Evolutionary conservation across 2,113 vertebrate genomes (phyloP).

Genomic region (Clarias magur): DNA sequence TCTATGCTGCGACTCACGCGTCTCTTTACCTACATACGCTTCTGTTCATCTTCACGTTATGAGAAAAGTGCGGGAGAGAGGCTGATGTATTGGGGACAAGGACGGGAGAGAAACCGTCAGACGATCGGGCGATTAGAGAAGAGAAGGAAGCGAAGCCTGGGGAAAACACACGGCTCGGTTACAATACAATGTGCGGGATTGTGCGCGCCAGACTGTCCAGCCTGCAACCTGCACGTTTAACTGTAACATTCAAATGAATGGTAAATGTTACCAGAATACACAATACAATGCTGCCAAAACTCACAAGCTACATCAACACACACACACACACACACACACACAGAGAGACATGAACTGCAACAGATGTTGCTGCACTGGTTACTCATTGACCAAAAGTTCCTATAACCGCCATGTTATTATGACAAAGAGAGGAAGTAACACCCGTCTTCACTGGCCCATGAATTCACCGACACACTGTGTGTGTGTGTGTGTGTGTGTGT

Average conservation of each 20-base stretch:
- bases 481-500: constrained; percentile 31
- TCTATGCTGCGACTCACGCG: not conserved
- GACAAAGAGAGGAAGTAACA: constrained; percentile 58
- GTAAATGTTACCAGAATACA: constrained; percentile 15
- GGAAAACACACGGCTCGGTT: not conserved
- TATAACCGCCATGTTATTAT: constrained; percentile 31
- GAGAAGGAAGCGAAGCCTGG: not conserved
- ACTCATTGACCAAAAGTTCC: constrained; percentile 49
- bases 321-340: not conserved
- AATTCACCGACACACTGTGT: constrained; percentile 16
- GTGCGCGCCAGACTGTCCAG: not conserved
- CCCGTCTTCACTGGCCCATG: constrained; percentile 39
- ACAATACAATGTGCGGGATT: not conserved
- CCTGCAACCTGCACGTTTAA: constrained; percentile 5
- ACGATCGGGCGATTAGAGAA: not conserved
- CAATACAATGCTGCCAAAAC: not conserved
- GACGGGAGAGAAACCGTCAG: not conserved
- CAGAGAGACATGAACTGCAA: not conserved
- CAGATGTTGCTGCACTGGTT: constrained; percentile 25
- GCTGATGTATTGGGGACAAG: not conserved
- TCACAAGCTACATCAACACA: constrained; percentile 27
- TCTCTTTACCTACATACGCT: not conserved
- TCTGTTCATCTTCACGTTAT: constrained; percentile 9
- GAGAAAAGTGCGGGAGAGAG: not conserved
- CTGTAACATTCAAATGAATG: constrained; percentile 23